A percentile compares a stretch with the other conserved stretches of the same genome.
Conservation (phyloP, 2,797 vertebrate species). For the Knipowitschia caucasica region DNA sequence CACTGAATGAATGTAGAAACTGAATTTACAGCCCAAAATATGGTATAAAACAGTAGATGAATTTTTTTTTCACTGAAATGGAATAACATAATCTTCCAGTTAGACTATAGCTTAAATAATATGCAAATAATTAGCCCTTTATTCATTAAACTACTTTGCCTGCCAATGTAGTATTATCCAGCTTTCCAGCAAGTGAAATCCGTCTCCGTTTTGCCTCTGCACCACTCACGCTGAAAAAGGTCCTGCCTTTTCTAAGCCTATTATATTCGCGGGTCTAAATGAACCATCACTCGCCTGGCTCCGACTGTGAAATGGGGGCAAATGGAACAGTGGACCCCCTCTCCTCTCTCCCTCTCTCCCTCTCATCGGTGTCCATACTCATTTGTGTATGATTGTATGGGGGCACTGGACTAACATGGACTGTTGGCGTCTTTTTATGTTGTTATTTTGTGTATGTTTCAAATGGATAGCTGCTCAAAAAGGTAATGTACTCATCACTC, state of each 20-base stretch:
- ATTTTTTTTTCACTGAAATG: too few species aligned
- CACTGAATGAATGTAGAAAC: too few species aligned
- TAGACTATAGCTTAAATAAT: too few species aligned
- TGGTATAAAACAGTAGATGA: too few species aligned
- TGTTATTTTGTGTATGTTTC: constrained; percentile 50
- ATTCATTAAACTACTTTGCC: too few species aligned
- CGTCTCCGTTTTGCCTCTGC: neutral
- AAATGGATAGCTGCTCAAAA: constrained; percentile 45
- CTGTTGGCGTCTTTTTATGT: constrained; percentile 55
- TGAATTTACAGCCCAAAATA: too few species aligned
- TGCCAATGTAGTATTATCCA: constrained; percentile 21
- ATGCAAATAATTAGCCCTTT: too few species aligned
- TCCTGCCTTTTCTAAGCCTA: constrained; percentile 7
- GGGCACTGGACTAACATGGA: constrained; percentile 65
- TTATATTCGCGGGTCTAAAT: constrained; percentile 7
- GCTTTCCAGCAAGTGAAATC: constrained; percentile 19
- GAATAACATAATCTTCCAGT: too few species aligned
- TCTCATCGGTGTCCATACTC: constrained; percentile 45
- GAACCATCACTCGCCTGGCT: constrained; percentile 23
- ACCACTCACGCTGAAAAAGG: neutral
- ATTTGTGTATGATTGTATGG: constrained; percentile 40
- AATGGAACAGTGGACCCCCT: constrained; percentile 38
- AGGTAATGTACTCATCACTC: constrained; percentile 58
- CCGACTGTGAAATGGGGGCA: constrained; percentile 40
- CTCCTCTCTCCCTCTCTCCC: constrained; percentile 21